Conservation (phyloP, 2,797 vertebrate species). For the Arctocebus calabarensis region DNA sequence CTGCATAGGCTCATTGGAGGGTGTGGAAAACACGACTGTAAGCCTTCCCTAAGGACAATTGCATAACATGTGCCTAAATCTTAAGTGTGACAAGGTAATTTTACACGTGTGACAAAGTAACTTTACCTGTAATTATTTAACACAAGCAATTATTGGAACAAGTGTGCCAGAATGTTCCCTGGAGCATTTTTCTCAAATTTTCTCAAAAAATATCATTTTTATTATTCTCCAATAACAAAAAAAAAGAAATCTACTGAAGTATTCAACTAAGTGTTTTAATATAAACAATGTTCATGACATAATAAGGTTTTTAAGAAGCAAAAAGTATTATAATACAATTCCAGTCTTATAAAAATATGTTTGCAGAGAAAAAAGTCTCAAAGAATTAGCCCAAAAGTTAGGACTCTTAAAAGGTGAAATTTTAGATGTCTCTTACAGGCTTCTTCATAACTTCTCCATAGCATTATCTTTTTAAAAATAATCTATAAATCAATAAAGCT, state of each 20-base stretch:
- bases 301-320: neutral
- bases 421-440: neutral
- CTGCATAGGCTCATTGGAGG: neutral
- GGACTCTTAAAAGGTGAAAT: neutral
- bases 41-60: neutral
- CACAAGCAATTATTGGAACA: neutral
- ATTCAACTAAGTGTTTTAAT: slow-evolving; percentile 7
- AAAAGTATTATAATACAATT: neutral
- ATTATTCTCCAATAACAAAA: slow-evolving; percentile 6
- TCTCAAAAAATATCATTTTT: too few species aligned
- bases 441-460: neutral
- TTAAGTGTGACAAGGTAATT: neutral
- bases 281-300: neutral
- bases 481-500: neutral
- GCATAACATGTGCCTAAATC: neutral
- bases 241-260: neutral
- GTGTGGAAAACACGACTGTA: neutral
- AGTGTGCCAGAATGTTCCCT: neutral
- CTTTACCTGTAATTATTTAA: neutral
- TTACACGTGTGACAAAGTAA: neutral
- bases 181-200: neutral
- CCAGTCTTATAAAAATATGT: neutral
- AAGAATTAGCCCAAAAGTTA: neutral
- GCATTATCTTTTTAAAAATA: neutral
- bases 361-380: neutral